These are phyloP conservation scores for Epizoanthus stellaris DNA, from an alignment of 92 coral and sea anemone species.

Conservation along the genomic window DNA sequence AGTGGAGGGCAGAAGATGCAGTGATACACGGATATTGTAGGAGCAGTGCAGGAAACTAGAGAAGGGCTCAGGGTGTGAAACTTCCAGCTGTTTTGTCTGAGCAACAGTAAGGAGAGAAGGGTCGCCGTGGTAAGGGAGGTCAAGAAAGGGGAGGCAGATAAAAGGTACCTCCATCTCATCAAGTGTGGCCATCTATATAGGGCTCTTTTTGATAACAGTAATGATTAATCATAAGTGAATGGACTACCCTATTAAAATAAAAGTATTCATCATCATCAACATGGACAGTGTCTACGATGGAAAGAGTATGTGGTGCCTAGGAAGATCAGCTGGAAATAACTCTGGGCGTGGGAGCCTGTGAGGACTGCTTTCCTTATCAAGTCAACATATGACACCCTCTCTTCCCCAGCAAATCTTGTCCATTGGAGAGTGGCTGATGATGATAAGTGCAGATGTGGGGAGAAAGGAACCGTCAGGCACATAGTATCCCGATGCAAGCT, in stretches of 20 bases:
- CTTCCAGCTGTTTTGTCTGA: constrained; percentile 32
- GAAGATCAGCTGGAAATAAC: constrained; percentile 37
- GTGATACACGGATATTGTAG: constrained; percentile 26
- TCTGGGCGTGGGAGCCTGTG: constrained; percentile 50
- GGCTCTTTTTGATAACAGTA: no score
- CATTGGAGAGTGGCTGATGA: constrained; percentile 38
- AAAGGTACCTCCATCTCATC: constrained; percentile 23
- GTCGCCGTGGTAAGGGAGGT: constrained; percentile 33
- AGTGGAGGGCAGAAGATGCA: constrained; percentile 33
- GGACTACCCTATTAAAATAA: no score
- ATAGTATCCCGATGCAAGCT: neutral
- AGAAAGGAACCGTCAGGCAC: constrained; percentile 20
- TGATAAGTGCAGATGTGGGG: constrained; percentile 33
- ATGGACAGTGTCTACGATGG: constrained; percentile 28
- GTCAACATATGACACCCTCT: constrained; percentile 38
- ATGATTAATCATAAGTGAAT: no score
- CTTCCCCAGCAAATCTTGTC: constrained; percentile 45
- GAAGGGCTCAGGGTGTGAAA: neutral
- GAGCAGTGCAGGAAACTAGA: constrained; percentile 25
- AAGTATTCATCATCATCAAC: no score
- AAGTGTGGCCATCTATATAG: constrained; percentile 25
- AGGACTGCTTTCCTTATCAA: neutral
- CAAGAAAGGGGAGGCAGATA: constrained; percentile 6
- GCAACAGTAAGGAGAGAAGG: constrained; percentile 20
- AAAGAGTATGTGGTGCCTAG: constrained; percentile 39